phyloP scores from a whole-genome alignment of 2,888 invertebrate species.

The Graphium colonna region DNA sequence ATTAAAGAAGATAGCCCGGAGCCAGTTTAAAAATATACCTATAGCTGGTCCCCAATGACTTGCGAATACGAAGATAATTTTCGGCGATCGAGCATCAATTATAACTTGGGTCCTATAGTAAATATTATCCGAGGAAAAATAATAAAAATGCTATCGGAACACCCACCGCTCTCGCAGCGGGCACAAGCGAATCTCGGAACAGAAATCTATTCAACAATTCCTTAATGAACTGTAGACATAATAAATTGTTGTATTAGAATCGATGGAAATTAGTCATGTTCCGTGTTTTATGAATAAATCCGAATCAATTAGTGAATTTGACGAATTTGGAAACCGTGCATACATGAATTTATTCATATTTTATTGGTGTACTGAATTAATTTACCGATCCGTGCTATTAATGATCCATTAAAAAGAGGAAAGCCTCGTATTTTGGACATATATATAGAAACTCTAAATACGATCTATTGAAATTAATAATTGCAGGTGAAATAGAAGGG shows the following conservation, averaged over 20 bases:
- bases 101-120: conserved; percentile 4
- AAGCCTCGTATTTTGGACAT: too few relatives aligned
- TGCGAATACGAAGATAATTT: conserved; percentile 16
- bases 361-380: too few relatives aligned
- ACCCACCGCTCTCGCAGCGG: conserved; percentile 22
- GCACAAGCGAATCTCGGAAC: conserved; percentile 16
- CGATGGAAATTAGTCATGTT: too few relatives aligned
- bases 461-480: too few relatives aligned
- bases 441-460: too few relatives aligned
- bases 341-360: too few relatives aligned
- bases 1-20: conserved; percentile 1
- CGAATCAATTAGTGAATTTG: too few relatives aligned
- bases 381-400: too few relatives aligned
- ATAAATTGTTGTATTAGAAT: conserved; percentile 10
- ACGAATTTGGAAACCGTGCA: too few relatives aligned
- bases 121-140: conserved; percentile 11
- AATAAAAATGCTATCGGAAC: conserved; percentile 16
- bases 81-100: conserved; percentile 16
- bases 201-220: conserved; percentile 9
- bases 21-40: not conserved
- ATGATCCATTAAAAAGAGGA: too few relatives aligned
- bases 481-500: too few relatives aligned
- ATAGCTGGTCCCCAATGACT: conserved; percentile 4
- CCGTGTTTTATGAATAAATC: too few relatives aligned
- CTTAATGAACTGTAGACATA: conserved; percentile 12